A percentile compares a stretch with the other conserved stretches of the same genome.
These are phyloP conservation scores for Oryzias celebensis DNA, from an alignment of 2,113 vertebrate species.

Conservation along the genomic window DNA sequence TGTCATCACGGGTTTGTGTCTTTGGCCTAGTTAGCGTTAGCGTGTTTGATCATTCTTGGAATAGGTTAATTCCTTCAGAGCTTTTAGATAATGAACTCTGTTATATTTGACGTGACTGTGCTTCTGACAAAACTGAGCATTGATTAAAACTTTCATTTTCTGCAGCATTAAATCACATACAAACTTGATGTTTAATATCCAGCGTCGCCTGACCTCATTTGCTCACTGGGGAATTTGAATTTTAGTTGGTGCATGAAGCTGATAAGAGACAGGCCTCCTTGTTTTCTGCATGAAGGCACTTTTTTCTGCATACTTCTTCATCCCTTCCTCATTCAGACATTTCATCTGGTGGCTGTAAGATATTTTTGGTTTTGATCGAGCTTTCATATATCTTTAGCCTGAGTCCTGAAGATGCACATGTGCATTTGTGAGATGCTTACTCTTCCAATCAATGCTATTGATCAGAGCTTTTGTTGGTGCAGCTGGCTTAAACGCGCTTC, in stretches of 20 bases:
- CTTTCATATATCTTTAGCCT: slow-evolving; percentile 36
- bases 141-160: no score
- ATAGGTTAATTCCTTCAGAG: no score
- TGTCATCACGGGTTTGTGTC: no score
- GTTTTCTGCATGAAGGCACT: slow-evolving; percentile 42
- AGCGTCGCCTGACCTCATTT: background rate
- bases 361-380: slow-evolving; percentile 50
- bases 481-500: slow-evolving; percentile 48
- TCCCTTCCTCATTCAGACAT: slow-evolving; percentile 15
- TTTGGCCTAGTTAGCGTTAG: no score
- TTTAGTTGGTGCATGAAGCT: slow-evolving; percentile 40
- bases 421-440: slow-evolving; percentile 26
- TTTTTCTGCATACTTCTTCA: slow-evolving; percentile 32
- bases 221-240: slow-evolving; percentile 18
- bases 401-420: slow-evolving; percentile 1
- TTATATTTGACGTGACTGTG: no score
- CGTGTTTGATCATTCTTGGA: no score
- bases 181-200: no score
- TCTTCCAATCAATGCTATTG: slow-evolving; percentile 59
- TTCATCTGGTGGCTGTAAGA: slow-evolving; percentile 17
- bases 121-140: no score
- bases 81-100: no score
- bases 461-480: slow-evolving; percentile 50
- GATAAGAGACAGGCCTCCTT: slow-evolving; percentile 29
- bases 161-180: no score